Evolutionary conservation across 2,888 invertebrate species (phyloP).

Genomic region (Meganola albula): DNA sequence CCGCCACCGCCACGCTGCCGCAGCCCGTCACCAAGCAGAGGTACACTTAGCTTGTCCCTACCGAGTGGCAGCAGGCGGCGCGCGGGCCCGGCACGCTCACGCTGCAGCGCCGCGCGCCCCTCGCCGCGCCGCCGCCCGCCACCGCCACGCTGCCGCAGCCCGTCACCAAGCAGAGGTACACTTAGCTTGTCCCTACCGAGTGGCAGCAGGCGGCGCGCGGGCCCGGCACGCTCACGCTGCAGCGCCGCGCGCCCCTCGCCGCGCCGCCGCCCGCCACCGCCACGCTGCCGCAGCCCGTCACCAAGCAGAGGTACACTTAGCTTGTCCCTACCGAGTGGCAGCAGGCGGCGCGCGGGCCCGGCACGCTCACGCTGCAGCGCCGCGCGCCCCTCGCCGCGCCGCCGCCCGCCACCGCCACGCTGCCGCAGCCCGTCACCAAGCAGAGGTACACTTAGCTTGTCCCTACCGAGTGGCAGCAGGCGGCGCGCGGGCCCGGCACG

Average conservation of each 20-base stretch:
- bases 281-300: constrained; percentile 66
- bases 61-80: constrained; percentile 51
- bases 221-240: constrained; percentile 63
- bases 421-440: constrained; percentile 66
- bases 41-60: too few relatives aligned
- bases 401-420: constrained; percentile 53
- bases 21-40: constrained; percentile 60
- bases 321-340: constrained; percentile 48
- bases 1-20: constrained; percentile 58
- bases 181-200: constrained; percentile 32
- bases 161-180: constrained; percentile 54
- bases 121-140: constrained; percentile 49
- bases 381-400: constrained; percentile 55
- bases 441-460: too few relatives aligned
- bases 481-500: constrained; percentile 45
- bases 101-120: constrained; percentile 60
- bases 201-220: constrained; percentile 47
- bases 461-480: constrained; percentile 46
- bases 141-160: constrained; percentile 64
- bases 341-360: constrained; percentile 38
- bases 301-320: constrained; percentile 49
- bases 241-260: constrained; percentile 59
- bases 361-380: constrained; percentile 66
- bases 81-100: constrained; percentile 58
- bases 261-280: constrained; percentile 50